Percentiles rank a stretch among this genome's conserved stretches.
phyloP scores from a whole-genome alignment of 2,888 invertebrate species.

The Epistrophe eligans region DNA sequence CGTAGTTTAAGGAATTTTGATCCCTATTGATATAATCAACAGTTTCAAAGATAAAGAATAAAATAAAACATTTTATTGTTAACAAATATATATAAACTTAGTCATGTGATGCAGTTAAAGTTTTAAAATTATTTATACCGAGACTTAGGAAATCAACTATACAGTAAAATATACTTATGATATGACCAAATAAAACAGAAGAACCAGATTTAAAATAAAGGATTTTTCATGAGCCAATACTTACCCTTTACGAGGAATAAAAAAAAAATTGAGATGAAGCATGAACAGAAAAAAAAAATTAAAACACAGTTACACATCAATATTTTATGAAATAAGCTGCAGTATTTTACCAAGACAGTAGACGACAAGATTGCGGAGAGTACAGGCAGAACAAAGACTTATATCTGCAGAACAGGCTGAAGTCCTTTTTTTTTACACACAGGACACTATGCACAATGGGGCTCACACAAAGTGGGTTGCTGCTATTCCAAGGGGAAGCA shows the following conservation, averaged over 20 bases:
- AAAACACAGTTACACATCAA: conserved; percentile 71
- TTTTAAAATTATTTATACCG: no score
- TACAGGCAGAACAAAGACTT: conserved; percentile 46
- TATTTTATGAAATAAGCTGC: conserved; percentile 74
- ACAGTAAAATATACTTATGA: no score
- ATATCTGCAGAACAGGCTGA: conserved; percentile 55
- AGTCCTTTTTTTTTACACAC: conserved; percentile 22
- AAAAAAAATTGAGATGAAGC: conserved; percentile 19
- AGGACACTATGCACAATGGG: conserved; percentile 53
- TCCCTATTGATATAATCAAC: no score
- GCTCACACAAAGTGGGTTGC: conserved; percentile 14
- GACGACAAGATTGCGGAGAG: conserved; percentile 19
- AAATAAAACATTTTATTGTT: no score
- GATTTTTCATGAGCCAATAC: conserved; percentile 5
- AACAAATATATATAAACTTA: no score
- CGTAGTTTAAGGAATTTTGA: no score
- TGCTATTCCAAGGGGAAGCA: conserved; percentile 29
- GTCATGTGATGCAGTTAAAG: no score
- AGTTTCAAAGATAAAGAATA: no score
- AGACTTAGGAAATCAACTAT: no score
- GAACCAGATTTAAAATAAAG: background rate
- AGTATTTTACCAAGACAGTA: conserved; percentile 49
- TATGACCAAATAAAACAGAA: no score
- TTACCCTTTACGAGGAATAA: background rate
- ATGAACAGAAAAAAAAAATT: conserved; percentile 39